A percentile compares a stretch with the other conserved stretches of the same genome.
These are phyloP conservation scores for Plodia interpunctella DNA, from an alignment of 1,140 invertebrate species.

Conservation along the genomic window DNA sequence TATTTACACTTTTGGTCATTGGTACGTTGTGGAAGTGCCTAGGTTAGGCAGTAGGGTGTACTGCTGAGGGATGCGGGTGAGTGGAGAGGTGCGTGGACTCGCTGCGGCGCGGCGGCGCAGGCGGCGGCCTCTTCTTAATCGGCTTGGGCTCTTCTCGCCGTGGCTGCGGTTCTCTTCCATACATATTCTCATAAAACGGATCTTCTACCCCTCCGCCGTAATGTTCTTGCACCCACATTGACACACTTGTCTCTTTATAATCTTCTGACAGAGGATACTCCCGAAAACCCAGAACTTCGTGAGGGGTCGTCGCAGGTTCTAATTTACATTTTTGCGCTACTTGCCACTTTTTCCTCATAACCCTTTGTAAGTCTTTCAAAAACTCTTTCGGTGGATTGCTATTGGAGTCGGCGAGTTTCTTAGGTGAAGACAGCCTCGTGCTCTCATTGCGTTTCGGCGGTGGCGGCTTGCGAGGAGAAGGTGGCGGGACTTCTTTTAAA, in stretches of 20 bases:
- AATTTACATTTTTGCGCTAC: conserved; percentile 93
- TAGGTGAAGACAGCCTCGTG: conserved; percentile 84
- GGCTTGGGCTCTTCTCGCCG: conserved; percentile 53
- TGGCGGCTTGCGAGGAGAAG: conserved; percentile 75
- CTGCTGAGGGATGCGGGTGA: conserved; percentile 29
- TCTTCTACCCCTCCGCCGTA: conserved; percentile 79
- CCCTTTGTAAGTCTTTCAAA: conserved; percentile 90
- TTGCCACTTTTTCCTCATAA: conserved; percentile 96
- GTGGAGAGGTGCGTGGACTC: conserved; percentile 60
- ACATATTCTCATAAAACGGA: conserved; percentile 64
- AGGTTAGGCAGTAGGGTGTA: conserved; percentile 28
- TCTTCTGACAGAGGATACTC: conserved; percentile 84
- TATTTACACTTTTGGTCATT: not conserved
- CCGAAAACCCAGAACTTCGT: conserved; percentile 93
- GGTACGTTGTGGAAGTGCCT: not conserved
- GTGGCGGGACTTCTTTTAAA: conserved; percentile 46
- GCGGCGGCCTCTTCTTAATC: conserved; percentile 60
- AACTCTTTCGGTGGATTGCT: conserved; percentile 90
- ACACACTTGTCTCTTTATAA: conserved; percentile 89
- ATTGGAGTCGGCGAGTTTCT: conserved; percentile 83
- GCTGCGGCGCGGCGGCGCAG: conserved; percentile 60
- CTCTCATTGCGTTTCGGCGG: conserved; percentile 85
- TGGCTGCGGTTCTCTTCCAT: conserved; percentile 35
- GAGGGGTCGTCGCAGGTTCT: conserved; percentile 89
- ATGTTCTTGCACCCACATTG: conserved; percentile 93